Evolutionary conservation across 2,888 invertebrate genomes (phyloP).

Genomic region (Emmelina monodactyla): DNA sequence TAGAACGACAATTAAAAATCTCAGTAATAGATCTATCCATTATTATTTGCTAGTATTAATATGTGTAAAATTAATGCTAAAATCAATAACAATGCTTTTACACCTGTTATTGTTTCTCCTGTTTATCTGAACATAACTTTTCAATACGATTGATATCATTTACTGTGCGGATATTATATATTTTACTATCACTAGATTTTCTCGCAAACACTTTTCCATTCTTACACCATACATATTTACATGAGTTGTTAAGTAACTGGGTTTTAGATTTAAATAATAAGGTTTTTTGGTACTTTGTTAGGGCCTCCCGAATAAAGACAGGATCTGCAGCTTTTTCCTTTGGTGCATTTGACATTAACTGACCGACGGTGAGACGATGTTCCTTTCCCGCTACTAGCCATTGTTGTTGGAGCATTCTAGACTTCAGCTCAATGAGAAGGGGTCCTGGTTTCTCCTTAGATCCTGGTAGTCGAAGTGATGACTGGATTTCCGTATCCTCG

Average conservation of each 20-base stretch:
- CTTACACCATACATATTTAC: slow-evolving; percentile 5
- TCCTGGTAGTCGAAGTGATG: slow-evolving; percentile 4
- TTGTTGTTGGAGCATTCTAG: neutral
- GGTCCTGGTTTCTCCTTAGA: slow-evolving; percentile 1
- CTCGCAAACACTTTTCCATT: slow-evolving; percentile 5
- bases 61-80: neutral
- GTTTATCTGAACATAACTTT: no score
- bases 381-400: slow-evolving; percentile 2
- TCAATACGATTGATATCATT: neutral
- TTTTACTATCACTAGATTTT: neutral
- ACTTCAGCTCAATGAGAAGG: slow-evolving; percentile 1
- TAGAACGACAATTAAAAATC: neutral
- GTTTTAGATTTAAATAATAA: slow-evolving; percentile 1
- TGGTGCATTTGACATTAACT: neutral
- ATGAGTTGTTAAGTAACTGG: neutral
- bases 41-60: neutral
- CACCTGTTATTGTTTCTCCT: no score
- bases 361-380: neutral
- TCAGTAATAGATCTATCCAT: neutral
- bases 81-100: neutral
- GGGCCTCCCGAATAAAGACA: slow-evolving; percentile 4
- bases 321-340: neutral
- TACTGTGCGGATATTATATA: neutral
- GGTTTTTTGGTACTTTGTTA: slow-evolving; percentile 2
- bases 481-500: slow-evolving; percentile 8